These are phyloP conservation scores for Chymomyza fuscimana DNA, from an alignment of 2,888 invertebrate genomes.

Conservation along the genomic window DNA sequence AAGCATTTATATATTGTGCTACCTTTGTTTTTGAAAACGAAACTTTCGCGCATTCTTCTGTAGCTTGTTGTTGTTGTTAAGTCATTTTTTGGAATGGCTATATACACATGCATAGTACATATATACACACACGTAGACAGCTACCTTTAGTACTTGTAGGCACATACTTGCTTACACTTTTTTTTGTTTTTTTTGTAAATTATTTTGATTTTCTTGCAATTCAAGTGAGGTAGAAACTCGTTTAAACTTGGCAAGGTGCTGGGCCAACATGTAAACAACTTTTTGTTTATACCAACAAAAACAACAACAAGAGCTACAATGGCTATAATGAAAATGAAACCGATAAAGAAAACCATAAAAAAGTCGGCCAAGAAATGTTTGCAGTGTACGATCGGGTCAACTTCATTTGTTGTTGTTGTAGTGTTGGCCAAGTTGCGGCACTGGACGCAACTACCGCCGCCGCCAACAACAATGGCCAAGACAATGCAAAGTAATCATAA, in stretches of 20 bases:
- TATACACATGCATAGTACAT: not conserved
- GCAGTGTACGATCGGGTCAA: slow-evolving; percentile 6
- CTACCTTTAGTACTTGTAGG: not conserved
- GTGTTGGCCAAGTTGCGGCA: not conserved
- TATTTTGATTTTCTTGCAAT: slow-evolving; percentile 5
- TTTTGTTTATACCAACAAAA: not conserved
- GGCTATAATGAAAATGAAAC: slow-evolving; percentile 1
- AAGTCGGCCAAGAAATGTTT: slow-evolving; percentile 13
- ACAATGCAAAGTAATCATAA: slow-evolving; percentile 32
- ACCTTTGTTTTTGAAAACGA: not conserved
- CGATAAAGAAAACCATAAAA: slow-evolving; percentile 23
- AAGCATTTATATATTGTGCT: not conserved
- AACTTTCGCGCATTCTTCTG: not conserved
- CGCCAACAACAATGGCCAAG: not conserved
- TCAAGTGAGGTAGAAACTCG: slow-evolving; percentile 1
- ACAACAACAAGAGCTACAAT: not conserved
- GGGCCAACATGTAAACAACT: not conserved
- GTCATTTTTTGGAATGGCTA: not conserved
- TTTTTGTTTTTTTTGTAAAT: not conserved
- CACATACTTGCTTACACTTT: not conserved
- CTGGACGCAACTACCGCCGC: not conserved
- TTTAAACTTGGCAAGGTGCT: not conserved
- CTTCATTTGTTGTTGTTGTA: not conserved
- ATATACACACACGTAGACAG: not conserved
- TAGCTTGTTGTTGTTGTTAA: slow-evolving; percentile 19